phyloP scores from a whole-genome alignment of 1,140 invertebrate species.

The Protaetia brevitarsis region DNA sequence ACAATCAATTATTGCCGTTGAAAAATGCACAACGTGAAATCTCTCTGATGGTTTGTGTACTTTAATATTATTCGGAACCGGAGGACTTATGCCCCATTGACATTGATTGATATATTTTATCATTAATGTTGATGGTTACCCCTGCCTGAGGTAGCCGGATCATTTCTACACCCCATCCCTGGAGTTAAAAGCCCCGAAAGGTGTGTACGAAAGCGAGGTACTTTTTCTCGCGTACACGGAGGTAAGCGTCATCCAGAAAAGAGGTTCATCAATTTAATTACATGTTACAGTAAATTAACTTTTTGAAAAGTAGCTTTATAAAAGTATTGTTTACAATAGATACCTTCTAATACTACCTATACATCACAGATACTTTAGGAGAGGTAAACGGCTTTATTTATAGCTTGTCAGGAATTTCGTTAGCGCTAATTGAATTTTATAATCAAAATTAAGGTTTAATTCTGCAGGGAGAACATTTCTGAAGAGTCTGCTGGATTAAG shows the following conservation, averaged over 20 bases:
- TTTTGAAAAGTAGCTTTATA: constrained; percentile 11
- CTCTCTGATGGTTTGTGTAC: background rate
- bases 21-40: no score
- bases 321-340: background rate
- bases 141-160: no score
- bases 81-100: constrained; percentile 3
- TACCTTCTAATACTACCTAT: background rate
- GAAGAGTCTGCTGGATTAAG: no score
- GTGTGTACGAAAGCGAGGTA: no score
- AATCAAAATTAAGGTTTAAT: no score
- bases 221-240: no score
- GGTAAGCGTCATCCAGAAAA: background rate
- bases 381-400: no score
- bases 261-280: constrained; percentile 15
- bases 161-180: background rate
- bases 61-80: background rate
- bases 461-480: no score
- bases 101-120: constrained; percentile 9
- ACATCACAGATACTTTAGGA: background rate
- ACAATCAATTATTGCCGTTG: no score
- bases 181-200: no score
- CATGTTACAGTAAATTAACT: constrained; percentile 2
- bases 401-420: no score
- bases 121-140: constrained; percentile 7
- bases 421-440: no score